These are phyloP conservation scores for Strongylocentrotus purpuratus DNA, from an alignment of 35 echinoderm and acorn worm genomes.

Conservation along the genomic window DNA sequence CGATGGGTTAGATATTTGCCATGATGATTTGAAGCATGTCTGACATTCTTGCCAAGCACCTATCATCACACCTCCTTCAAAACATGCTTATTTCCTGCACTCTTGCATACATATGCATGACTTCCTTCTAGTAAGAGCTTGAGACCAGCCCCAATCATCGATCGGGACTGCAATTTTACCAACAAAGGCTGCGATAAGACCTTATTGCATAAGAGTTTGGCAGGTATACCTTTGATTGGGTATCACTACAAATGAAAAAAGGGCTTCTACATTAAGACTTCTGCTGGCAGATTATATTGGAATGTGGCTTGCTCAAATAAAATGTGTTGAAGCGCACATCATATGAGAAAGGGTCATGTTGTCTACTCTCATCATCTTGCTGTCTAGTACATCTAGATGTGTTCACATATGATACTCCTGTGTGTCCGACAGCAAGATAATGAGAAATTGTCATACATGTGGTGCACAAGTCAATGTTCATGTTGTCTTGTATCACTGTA, in stretches of 20 bases:
- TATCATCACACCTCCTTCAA: neutral
- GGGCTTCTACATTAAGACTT: neutral
- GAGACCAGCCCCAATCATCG: neutral
- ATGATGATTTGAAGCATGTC: neutral
- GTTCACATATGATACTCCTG: neutral
- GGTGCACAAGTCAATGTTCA: neutral
- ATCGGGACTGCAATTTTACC: neutral
- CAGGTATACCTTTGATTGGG: neutral
- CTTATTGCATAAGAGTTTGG: neutral
- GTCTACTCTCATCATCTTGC: no score
- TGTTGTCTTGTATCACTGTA: neutral
- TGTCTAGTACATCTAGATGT: neutral
- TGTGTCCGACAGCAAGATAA: neutral
- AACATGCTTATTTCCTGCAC: neutral
- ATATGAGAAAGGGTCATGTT: neutral
- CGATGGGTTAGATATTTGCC: neutral
- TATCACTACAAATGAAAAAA: neutral
- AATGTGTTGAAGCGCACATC: neutral
- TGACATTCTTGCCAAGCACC: neutral
- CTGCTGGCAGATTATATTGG: neutral
- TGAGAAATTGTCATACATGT: neutral
- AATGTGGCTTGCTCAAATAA: neutral
- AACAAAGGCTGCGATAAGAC: neutral
- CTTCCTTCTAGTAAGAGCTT: neutral
- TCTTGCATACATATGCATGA: neutral